Evolutionary conservation across 2,797 vertebrate species (phyloP).

Genomic region (Megalops cyprinoides): DNA sequence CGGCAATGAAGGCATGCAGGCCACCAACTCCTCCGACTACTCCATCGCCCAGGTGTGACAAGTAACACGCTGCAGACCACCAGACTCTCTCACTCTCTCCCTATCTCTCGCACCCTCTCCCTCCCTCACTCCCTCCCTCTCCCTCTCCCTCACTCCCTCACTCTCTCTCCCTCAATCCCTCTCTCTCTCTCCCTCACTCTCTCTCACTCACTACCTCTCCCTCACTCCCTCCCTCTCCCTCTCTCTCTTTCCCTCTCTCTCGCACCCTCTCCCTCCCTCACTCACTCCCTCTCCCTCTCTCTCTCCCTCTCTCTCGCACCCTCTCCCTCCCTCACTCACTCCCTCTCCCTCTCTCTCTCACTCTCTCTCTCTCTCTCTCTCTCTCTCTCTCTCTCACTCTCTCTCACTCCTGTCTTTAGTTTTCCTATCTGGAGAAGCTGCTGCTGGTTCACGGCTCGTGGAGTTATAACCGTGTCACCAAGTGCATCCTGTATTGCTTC

Average conservation of each 20-base stretch:
- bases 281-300: slow-evolving; percentile 6
- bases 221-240: slow-evolving; percentile 8
- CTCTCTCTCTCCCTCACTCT: background rate
- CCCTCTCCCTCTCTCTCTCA: background rate
- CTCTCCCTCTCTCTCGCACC: background rate
- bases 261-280: background rate
- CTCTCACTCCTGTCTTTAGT: slow-evolving; percentile 65
- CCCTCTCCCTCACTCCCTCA: slow-evolving; percentile 9
- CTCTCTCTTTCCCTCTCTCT: slow-evolving; percentile 2
- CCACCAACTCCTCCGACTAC: slow-evolving; percentile 97
- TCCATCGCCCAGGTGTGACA: slow-evolving; percentile 93
- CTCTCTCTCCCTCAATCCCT: background rate
- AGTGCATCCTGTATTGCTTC: slow-evolving; percentile 98
- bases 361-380: background rate
- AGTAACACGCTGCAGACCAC: background rate
- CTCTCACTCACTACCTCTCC: background rate
- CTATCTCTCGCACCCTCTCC: slow-evolving; percentile 43
- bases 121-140: slow-evolving; percentile 28
- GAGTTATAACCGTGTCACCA: slow-evolving; percentile 98
- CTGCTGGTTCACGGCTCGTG: slow-evolving; percentile 94
- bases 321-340: background rate
- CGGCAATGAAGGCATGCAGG: slow-evolving; percentile 98
- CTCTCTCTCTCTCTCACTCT: background rate
- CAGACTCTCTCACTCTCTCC: background rate
- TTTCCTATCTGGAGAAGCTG: slow-evolving; percentile 93